phyloP scores from a whole-genome alignment of 2,113 vertebrate species.

The Saguinus imperator region DNA sequence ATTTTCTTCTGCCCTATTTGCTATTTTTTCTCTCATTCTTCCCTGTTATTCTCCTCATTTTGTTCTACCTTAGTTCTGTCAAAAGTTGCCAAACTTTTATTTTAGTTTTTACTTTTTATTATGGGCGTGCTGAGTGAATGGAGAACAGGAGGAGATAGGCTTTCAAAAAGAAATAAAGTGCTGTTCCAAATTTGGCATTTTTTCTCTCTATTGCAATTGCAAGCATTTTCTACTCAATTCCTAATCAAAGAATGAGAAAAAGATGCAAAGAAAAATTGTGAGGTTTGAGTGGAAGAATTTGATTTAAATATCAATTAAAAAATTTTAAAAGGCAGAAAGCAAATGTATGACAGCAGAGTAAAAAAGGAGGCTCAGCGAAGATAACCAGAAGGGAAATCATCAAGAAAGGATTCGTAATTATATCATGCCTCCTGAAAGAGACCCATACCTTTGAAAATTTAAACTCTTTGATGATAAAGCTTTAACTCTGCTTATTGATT shows the following conservation, averaged over 20 bases:
- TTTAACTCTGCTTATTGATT: not conserved
- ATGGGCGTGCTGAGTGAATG: not conserved
- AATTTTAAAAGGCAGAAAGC: constrained; percentile 13
- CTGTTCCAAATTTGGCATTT: not conserved
- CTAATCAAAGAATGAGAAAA: constrained; percentile 17
- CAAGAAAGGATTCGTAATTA: not conserved
- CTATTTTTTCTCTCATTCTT: not conserved
- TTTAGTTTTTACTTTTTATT: not conserved
- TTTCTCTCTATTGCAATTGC: not conserved
- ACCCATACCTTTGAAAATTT: not conserved
- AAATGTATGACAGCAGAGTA: not conserved
- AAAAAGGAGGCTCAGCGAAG: not conserved
- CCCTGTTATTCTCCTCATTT: not conserved
- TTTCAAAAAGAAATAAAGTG: not conserved
- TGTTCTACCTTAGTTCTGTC: not conserved
- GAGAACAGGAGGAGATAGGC: not conserved
- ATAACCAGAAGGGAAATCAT: not conserved
- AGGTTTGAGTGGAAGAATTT: constrained; percentile 10
- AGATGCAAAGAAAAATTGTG: not conserved
- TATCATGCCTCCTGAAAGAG: not conserved
- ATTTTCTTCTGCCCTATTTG: not conserved
- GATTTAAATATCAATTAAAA: constrained; percentile 36
- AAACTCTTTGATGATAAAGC: not conserved
- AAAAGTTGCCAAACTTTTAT: not conserved
- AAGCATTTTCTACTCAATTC: not conserved